Conservation (phyloP, 2,888 invertebrate genomes). For the Synergus gifuensis region DNA sequence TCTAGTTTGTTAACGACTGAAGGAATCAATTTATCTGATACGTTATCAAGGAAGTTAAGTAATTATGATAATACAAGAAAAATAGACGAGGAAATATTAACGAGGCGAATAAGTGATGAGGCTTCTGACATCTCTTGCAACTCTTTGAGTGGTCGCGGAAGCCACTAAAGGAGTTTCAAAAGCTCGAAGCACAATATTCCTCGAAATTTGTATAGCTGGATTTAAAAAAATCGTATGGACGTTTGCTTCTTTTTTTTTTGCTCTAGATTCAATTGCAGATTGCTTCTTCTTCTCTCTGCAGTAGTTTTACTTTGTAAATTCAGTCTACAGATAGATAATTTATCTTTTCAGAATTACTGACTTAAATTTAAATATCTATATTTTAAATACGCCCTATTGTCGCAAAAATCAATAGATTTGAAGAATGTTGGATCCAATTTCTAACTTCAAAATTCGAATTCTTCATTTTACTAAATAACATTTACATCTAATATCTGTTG, state of each 20-base stretch:
- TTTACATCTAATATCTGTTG: no score
- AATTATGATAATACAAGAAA: constrained; percentile 70
- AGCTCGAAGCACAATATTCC: background rate
- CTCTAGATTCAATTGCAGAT: background rate
- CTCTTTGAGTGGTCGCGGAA: constrained; percentile 66
- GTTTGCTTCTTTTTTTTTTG: background rate
- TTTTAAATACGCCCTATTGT: no score
- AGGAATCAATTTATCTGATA: constrained; percentile 67
- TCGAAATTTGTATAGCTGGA: constrained; percentile 17
- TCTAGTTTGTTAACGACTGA: constrained; percentile 64
- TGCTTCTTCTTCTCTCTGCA: no score
- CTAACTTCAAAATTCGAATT: no score
- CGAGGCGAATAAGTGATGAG: constrained; percentile 68
- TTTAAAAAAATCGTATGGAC: background rate
- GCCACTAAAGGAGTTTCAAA: constrained; percentile 59
- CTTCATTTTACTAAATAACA: no score
- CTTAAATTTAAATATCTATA: no score
- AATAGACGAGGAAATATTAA: constrained; percentile 66
- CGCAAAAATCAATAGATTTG: no score
- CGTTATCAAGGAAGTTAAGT: constrained; percentile 67
- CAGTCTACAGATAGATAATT: background rate
- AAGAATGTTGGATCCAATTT: no score
- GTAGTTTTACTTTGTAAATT: no score
- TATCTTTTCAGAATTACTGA: no score
- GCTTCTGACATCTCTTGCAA: constrained; percentile 69